Percentiles rank a stretch among this genome's conserved stretches.
These are phyloP conservation scores for Diceros bicornis DNA, from an alignment of 2,797 vertebrate species.

Conservation along the genomic window DNA sequence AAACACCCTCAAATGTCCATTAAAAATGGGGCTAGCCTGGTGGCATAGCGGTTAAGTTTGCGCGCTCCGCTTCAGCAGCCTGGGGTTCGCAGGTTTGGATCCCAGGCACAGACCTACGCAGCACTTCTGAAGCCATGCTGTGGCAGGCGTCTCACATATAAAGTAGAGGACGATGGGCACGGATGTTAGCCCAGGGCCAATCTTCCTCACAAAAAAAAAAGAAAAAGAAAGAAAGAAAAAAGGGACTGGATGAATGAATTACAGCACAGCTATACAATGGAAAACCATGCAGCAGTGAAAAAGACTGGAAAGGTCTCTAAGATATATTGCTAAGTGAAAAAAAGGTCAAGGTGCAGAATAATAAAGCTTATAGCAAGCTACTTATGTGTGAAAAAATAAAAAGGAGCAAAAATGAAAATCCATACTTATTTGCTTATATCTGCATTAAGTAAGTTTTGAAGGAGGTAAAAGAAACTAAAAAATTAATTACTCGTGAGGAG, in stretches of 20 bases:
- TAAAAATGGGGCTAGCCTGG: background rate
- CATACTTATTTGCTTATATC: background rate
- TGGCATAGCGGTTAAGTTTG: too few relatives aligned
- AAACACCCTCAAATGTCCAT: background rate
- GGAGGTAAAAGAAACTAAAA: slow-evolving; percentile 39
- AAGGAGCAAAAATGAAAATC: background rate
- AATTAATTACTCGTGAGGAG: background rate
- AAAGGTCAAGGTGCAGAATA: background rate
- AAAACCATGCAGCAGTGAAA: background rate
- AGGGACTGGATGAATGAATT: background rate
- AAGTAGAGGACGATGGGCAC: too few relatives aligned
- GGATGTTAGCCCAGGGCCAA: too few relatives aligned
- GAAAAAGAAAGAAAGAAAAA: background rate
- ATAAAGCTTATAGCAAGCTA: background rate
- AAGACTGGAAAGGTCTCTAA: background rate
- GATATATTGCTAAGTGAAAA: background rate
- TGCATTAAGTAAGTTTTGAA: slow-evolving; percentile 18
- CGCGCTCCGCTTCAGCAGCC: too few relatives aligned
- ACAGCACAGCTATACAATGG: background rate
- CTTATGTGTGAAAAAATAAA: background rate
- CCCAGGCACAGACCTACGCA: too few relatives aligned
- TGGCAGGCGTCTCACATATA: too few relatives aligned
- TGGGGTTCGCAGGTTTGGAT: too few relatives aligned
- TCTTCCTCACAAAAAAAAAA: too few relatives aligned
- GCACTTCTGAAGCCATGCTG: too few relatives aligned